These are phyloP conservation scores for Scaptomyza caliginosa DNA, from an alignment of 2,888 invertebrate species.

Conservation along the genomic window DNA sequence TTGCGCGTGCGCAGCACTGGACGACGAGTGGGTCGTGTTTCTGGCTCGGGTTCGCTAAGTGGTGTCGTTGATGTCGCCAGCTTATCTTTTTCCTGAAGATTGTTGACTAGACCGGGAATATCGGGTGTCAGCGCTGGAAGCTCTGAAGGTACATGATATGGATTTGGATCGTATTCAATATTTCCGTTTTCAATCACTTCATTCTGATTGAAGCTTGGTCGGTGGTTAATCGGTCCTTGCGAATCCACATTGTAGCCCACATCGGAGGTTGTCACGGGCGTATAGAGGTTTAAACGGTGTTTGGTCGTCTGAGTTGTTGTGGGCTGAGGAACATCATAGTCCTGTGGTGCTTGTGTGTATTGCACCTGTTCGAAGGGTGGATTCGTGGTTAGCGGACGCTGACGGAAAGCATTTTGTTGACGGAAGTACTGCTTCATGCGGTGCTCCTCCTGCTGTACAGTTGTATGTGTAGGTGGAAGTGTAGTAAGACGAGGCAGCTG, in stretches of 20 bases:
- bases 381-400: conserved; percentile 77
- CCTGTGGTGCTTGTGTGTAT: conserved; percentile 78
- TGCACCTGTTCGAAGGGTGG: conserved; percentile 79
- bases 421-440: conserved; percentile 84
- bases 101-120: conserved; percentile 87
- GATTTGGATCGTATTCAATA: conserved; percentile 84
- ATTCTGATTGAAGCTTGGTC: conserved; percentile 79
- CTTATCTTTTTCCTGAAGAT: conserved; percentile 85
- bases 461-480: conserved; percentile 67
- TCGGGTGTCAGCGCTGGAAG: conserved; percentile 86
- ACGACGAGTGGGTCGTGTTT: conserved; percentile 83
- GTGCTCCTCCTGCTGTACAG: conserved; percentile 78
- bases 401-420: conserved; percentile 83
- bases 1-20: conserved; percentile 85
- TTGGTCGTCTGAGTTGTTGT: conserved; percentile 67
- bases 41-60: conserved; percentile 82
- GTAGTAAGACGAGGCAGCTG: conserved; percentile 72
- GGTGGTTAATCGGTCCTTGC: conserved; percentile 73
- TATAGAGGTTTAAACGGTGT: conserved; percentile 80
- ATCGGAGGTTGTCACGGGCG: conserved; percentile 73
- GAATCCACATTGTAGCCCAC: conserved; percentile 70
- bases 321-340: conserved; percentile 69
- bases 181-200: conserved; percentile 82
- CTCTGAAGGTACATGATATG: conserved; percentile 86
- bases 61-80: conserved; percentile 70